Percentiles rank a stretch among this genome's conserved stretches.
These are phyloP conservation scores for Mobula hypostoma DNA, from an alignment of 2,113 vertebrate genomes.

Conservation along the genomic window DNA sequence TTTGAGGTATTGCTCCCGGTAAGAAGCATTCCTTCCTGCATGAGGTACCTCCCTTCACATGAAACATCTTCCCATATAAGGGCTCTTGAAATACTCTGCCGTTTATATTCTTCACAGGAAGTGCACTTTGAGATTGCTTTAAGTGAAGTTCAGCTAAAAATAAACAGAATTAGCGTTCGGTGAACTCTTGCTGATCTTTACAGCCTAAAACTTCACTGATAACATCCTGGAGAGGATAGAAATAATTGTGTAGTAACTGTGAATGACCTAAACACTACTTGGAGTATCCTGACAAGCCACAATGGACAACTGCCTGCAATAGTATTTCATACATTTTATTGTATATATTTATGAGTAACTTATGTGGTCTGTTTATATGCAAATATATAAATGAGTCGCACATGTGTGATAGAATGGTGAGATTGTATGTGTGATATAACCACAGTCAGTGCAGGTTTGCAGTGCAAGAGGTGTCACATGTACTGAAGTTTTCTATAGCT, in stretches of 20 bases:
- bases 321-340: too few species aligned
- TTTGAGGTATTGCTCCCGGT: neutral
- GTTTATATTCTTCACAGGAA: neutral
- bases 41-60: neutral
- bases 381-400: too few species aligned
- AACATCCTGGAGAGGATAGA: neutral
- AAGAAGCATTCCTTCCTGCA: neutral
- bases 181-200: neutral
- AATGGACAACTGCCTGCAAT: neutral
- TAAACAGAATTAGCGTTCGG: neutral
- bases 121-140: neutral
- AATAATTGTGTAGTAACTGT: neutral
- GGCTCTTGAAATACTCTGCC: neutral
- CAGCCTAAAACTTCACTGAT: neutral
- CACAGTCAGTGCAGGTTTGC: too few species aligned
- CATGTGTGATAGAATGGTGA: too few species aligned
- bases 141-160: neutral
- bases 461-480: too few species aligned
- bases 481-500: too few species aligned
- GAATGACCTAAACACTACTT: neutral
- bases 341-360: neutral
- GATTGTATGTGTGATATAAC: too few species aligned
- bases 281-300: neutral
- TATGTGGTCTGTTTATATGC: neutral
- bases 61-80: neutral